These are phyloP conservation scores for Chironomus tepperi DNA, from an alignment of 1,140 invertebrate species.

Conservation along the genomic window DNA sequence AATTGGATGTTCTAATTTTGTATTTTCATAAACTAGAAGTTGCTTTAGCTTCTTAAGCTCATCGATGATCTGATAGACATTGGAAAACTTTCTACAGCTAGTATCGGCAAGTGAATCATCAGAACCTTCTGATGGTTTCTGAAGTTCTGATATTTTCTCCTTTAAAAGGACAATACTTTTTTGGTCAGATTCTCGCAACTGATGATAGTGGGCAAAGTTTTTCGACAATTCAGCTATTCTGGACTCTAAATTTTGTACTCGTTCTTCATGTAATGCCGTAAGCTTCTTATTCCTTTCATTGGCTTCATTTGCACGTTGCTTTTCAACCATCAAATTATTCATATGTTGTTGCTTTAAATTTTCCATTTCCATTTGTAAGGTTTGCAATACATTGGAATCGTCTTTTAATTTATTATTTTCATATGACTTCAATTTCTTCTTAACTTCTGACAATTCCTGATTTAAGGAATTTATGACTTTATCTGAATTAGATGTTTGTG, in stretches of 20 bases:
- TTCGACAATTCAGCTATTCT: constrained; percentile 70
- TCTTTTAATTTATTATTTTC: constrained; percentile 39
- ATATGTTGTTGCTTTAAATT: constrained; percentile 60
- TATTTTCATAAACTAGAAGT: constrained; percentile 45
- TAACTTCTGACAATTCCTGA: constrained; percentile 31
- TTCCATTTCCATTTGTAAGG: constrained; percentile 62
- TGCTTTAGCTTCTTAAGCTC: constrained; percentile 49
- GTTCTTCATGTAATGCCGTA: constrained; percentile 59
- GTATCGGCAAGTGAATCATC: not conserved
- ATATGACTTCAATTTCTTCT: constrained; percentile 41
- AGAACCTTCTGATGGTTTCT: not conserved
- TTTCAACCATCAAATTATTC: constrained; percentile 46
- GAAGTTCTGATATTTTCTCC: constrained; percentile 39
- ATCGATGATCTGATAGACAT: constrained; percentile 39
- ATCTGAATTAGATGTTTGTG: constrained; percentile 30
- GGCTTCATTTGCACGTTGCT: constrained; percentile 45
- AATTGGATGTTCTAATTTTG: constrained; percentile 44
- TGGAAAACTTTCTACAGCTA: constrained; percentile 25
- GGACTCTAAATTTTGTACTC: constrained; percentile 67
- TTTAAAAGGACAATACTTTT: constrained; percentile 63
- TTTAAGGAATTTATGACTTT: constrained; percentile 32
- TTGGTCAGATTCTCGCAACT: constrained; percentile 62
- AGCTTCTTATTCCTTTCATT: constrained; percentile 58
- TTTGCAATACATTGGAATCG: constrained; percentile 48
- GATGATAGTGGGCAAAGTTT: constrained; percentile 69